Evolutionary conservation across 1,140 invertebrate genomes (phyloP).

Genomic region (Pentalonia nigronervosa): DNA sequence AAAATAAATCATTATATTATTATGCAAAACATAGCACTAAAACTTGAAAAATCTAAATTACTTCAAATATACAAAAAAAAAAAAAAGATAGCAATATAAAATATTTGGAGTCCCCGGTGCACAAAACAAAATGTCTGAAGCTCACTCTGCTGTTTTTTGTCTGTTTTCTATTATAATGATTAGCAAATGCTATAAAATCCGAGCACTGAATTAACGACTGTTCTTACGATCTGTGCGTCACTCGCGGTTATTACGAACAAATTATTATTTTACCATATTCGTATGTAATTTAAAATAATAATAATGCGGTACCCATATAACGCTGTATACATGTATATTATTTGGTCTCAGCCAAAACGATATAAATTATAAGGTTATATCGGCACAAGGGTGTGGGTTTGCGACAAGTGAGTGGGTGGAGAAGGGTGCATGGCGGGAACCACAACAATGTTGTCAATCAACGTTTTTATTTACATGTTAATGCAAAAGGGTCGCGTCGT

Average conservation of each 20-base stretch:
- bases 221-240: background rate
- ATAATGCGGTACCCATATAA: background rate
- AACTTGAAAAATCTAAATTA: no score
- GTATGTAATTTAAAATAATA: background rate
- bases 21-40: no score
- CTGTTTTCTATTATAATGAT: no score
- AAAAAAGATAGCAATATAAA: no score
- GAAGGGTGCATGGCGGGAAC: background rate
- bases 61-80: no score
- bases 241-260: background rate
- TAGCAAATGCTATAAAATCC: no score
- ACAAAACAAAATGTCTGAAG: no score
- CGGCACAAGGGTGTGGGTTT: background rate
- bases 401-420: background rate
- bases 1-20: no score
- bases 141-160: no score
- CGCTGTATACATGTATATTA: no score
- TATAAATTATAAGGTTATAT: slow-evolving; percentile 11
- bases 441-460: slow-evolving; percentile 55
- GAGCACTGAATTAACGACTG: no score
- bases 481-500: slow-evolving; percentile 45
- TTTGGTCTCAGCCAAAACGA: background rate
- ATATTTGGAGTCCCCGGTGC: no score
- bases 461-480: slow-evolving; percentile 57
- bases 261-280: background rate